These are phyloP conservation scores for Hylaeus anthracinus DNA, from an alignment of 1,140 invertebrate genomes.

Conservation along the genomic window DNA sequence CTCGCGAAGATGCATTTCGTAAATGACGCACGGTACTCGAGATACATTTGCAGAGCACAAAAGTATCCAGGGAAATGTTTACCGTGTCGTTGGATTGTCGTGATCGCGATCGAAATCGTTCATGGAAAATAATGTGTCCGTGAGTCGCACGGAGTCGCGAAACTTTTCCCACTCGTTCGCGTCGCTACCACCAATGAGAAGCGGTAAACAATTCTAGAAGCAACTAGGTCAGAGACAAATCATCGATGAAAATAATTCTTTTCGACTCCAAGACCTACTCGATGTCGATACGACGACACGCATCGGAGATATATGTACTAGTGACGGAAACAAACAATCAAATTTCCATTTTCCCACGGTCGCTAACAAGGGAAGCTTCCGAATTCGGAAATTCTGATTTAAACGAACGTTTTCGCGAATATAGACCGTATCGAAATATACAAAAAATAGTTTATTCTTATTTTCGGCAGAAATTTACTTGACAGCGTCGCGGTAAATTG, in stretches of 20 bases:
- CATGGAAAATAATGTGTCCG: neutral
- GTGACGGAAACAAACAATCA: neutral
- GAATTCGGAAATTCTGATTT: too few species aligned
- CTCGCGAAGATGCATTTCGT: neutral
- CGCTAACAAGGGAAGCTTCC: neutral
- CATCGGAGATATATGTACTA: too few species aligned
- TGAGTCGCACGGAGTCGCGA: neutral
- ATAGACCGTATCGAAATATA: too few species aligned
- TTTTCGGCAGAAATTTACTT: too few species aligned
- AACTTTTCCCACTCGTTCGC: slow-evolving; percentile 14
- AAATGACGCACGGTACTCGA: slow-evolving; percentile 11
- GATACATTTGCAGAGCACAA: neutral
- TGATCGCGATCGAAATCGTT: slow-evolving; percentile 4
- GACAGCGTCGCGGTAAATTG: too few species aligned
- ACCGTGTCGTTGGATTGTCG: neutral
- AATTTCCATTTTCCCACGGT: too few species aligned
- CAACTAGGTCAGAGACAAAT: slow-evolving; percentile 29
- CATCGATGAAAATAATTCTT: neutral
- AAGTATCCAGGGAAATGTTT: neutral
- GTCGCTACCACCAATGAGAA: neutral
- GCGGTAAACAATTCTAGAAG: slow-evolving; percentile 10
- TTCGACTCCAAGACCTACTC: neutral
- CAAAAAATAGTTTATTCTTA: too few species aligned
- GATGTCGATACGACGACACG: neutral
- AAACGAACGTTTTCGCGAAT: too few species aligned